phyloP scores from a whole-genome alignment of 1,140 invertebrate species.

The Drosophila dunni region DNA sequence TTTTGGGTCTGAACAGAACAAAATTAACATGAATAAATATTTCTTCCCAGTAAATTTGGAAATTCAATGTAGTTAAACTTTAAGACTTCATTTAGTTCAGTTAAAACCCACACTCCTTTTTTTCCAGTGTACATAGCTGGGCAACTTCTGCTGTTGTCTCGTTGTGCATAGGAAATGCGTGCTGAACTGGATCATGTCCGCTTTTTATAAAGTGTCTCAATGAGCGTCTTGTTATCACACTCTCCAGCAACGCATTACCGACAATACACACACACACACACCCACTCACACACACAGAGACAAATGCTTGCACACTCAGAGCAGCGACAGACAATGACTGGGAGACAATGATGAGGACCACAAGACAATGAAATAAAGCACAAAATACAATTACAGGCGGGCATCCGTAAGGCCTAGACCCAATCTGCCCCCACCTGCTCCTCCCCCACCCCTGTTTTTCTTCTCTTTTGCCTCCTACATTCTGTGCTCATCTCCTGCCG shows the following conservation, averaged over 20 bases:
- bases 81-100: too few relatives aligned
- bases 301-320: constrained; percentile 4
- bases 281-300: constrained; percentile 59
- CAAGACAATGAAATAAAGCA: constrained; percentile 52
- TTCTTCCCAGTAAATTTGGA: too few relatives aligned
- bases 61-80: too few relatives aligned
- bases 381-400: constrained; percentile 65
- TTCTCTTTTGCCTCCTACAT: background rate
- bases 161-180: constrained; percentile 13
- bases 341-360: constrained; percentile 47
- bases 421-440: background rate
- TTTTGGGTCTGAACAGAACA: too few relatives aligned
- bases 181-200: constrained; percentile 28
- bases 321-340: constrained; percentile 1
- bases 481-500: background rate
- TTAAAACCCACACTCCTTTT: background rate
- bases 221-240: constrained; percentile 77
- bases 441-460: background rate
- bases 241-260: constrained; percentile 56
- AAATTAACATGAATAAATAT: too few relatives aligned
- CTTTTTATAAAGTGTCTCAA: constrained; percentile 74
- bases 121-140: background rate
- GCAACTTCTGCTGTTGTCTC: background rate
- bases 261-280: constrained; percentile 12
- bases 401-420: constrained; percentile 27